Base-by-base conservation (phyloP, 2,888 invertebrate species). In the Phengaris alcon region DNA sequence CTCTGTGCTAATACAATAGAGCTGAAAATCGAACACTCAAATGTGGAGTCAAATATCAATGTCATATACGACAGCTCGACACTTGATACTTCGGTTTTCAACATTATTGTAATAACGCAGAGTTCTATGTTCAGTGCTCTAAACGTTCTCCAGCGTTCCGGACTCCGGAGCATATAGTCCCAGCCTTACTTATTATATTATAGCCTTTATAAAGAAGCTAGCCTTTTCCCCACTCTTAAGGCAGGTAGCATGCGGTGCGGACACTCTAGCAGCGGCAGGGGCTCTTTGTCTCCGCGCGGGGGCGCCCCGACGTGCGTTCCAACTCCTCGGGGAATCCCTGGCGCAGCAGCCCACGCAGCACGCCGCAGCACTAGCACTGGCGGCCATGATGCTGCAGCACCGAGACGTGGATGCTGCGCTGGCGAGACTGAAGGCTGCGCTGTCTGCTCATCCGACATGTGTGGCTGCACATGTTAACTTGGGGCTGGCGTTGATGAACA, bases 341-440 rank as follows among this genome's bases (percentile, higher is more conserved):
- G 87, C 94, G 3, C 90, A 90, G 78, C 89, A 90, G 78, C 91
- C 94, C 5, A 86, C 88, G 12, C 91, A 93, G 79, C 93, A 90
- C 81, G 89, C 89, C 64, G 94, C 90, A 8, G 90, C 93, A n/a
- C 82, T 94, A 78, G 90, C 94, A 35, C 80, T 95, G 76, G 91
- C 92, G n/a, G 93, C 92, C 81, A 94, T 89, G 94, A 90, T 90
- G 94, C 88, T 93, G 83, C 91, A 89, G 85, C 93, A 94, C 79
- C 90, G 85, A 79, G 93, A 90, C 80, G 79, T 87, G 76, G 94
- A 91, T 79, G 94, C 90, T n/a, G 93, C 88, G 55, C 87, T 90
- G 79, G 87, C 88, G 78, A 88, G 91, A 83, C 90, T 94, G 79
- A 94, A 90, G 86, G 90, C 92, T 78, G 95, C 89, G 75, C 80